Conservation (phyloP, 2,797 vertebrate genomes). For the Enteromius mattozi region DNA sequence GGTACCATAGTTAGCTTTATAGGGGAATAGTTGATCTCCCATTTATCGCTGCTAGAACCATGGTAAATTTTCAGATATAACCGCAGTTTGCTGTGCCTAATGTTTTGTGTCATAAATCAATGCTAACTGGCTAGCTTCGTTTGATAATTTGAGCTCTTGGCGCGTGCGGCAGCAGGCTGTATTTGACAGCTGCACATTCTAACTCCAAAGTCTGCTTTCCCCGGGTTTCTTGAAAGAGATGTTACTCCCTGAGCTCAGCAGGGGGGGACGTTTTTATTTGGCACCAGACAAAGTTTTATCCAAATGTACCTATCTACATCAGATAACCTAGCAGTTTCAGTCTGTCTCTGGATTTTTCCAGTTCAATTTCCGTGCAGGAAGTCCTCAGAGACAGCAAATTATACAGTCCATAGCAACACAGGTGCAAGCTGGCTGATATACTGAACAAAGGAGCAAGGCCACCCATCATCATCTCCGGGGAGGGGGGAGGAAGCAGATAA, state of each 20-base stretch:
- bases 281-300: constrained; percentile 57
- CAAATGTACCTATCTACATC: constrained; percentile 58
- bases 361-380: constrained; percentile 78
- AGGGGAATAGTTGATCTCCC: not conserved
- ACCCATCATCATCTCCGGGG: constrained; percentile 44
- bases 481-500: constrained; percentile 66
- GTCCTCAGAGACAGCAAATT: constrained; percentile 58
- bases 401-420: constrained; percentile 58
- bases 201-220: constrained; percentile 35
- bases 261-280: constrained; percentile 43
- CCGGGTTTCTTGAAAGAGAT: constrained; percentile 48
- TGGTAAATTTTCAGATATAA: not conserved
- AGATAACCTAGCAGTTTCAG: constrained; percentile 53
- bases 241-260: constrained; percentile 17
- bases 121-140: constrained; percentile 32
- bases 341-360: constrained; percentile 57
- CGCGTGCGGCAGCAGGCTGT: not conserved
- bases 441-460: constrained; percentile 43
- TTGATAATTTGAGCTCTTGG: constrained; percentile 6
- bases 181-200: constrained; percentile 37
- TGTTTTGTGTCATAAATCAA: constrained; percentile 21
- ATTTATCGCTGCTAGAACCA: not conserved
- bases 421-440: constrained; percentile 46
- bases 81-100: constrained; percentile 2
- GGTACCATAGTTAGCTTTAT: not conserved